These are phyloP conservation scores for Percopsis transmontana DNA, from an alignment of 2,113 vertebrate species.

Conservation along the genomic window DNA sequence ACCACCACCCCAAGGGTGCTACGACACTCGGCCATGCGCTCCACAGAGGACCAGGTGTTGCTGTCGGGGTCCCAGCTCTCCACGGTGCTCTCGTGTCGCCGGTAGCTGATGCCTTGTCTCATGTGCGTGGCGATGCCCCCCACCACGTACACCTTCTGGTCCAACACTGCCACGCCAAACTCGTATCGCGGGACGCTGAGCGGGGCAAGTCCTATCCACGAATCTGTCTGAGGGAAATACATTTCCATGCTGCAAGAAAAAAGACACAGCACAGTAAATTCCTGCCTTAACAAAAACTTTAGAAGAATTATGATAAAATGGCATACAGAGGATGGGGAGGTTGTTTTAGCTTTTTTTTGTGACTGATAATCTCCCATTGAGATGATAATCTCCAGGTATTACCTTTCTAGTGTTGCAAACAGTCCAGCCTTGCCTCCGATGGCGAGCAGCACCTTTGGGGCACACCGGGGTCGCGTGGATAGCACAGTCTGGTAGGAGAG, in stretches of 20 bases:
- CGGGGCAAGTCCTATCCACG: conserved; percentile 96
- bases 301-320: background rate
- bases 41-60: conserved; percentile 91
- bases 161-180: conserved; percentile 92
- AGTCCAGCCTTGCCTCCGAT: conserved; percentile 96
- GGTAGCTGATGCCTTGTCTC: conserved; percentile 89
- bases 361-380: no score
- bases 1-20: conserved; percentile 93
- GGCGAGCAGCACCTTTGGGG: conserved; percentile 94
- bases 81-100: conserved; percentile 92
- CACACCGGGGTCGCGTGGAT: conserved; percentile 90
- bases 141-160: conserved; percentile 94
- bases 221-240: conserved; percentile 97
- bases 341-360: background rate
- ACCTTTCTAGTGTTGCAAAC: conserved; percentile 97
- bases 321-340: background rate
- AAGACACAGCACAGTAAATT: background rate
- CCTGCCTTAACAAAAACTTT: background rate
- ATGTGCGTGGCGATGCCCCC: conserved; percentile 95
- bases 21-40: conserved; percentile 91
- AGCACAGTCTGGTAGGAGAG: conserved; percentile 94
- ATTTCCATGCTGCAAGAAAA: conserved; percentile 87
- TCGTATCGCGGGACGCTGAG: conserved; percentile 93
- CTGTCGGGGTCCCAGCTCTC: conserved; percentile 97
- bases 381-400: conserved; percentile 28